A percentile compares a stretch with the other conserved stretches of the same genome.
phyloP scores from a whole-genome alignment of 2,888 invertebrate species.

The Drosophila sordidapex region DNA sequence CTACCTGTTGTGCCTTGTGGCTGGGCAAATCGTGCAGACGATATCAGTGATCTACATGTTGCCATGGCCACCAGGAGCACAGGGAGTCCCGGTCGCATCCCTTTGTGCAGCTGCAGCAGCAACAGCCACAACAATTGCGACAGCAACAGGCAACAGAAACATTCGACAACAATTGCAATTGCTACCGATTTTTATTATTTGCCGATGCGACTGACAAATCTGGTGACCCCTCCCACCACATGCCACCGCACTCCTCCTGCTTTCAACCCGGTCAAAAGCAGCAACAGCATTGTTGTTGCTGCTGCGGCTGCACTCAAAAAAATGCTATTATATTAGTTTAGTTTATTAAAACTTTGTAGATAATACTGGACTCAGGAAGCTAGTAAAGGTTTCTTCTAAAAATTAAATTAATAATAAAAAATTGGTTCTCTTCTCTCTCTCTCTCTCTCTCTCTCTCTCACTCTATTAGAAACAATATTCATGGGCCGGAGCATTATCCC shows the following conservation, averaged over 20 bases:
- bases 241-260: not conserved
- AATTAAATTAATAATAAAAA: not conserved
- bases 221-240: slow-evolving; percentile 15
- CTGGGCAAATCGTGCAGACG: slow-evolving; percentile 73
- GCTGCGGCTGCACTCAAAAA: slow-evolving; percentile 1
- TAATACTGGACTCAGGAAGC: not conserved
- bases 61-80: slow-evolving; percentile 53
- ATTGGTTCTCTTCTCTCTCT: not conserved
- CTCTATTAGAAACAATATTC: not conserved
- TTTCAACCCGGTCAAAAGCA: not conserved
- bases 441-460: not conserved
- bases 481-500: not conserved
- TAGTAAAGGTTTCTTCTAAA: not conserved
- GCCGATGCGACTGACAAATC: slow-evolving; percentile 45
- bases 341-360: not conserved
- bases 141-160: slow-evolving; percentile 40
- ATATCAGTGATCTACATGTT: slow-evolving; percentile 77
- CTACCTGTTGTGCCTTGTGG: slow-evolving; percentile 67
- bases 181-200: slow-evolving; percentile 80
- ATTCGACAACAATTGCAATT: slow-evolving; percentile 77
- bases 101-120: slow-evolving; percentile 58
- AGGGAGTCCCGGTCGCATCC: slow-evolving; percentile 50
- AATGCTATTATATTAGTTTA: not conserved
- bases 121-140: slow-evolving; percentile 9
- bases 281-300: slow-evolving; percentile 26